Evolutionary conservation across 1,140 invertebrate species (phyloP), one percentile per base, ranked within the genome.

Genomic region (Acromyrmex heyeri): DNA sequence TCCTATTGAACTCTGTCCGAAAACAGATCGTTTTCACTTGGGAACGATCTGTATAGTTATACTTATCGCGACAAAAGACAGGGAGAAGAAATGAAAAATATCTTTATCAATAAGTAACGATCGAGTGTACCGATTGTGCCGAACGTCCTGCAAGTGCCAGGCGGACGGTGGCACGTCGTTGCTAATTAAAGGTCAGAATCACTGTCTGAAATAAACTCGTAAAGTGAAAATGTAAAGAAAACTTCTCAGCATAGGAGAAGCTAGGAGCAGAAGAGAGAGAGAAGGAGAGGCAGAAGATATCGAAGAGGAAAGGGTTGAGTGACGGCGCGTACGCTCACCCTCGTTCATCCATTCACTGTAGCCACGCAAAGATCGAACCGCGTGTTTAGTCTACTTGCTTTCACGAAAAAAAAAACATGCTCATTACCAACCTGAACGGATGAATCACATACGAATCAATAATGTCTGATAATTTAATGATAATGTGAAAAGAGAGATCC

Each of bases 11-110:
- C 30, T 50, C 24, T 50, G 12, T n/a, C 34, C 48, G 16, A 44
- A 64, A 38, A 21, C 79, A 50, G 73, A 69, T 89, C 70, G 62
- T 61, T 67, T 82, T 81, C 18, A 55, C 59, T 53, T 72, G 62
- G 55, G 14, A 12, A 61, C 27, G 72, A 89, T 6, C 30, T 6
- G 30, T 34, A 34, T 82, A 75, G 30, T 27, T 2, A n/a, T 72
- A 27, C 2, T 1, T 75, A 5, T 59, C 12, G 3, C n/a, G n/a
- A 5, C 2, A 7, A 24, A 57, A n/a, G 1, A 14, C 6, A 64
- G 27, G 30, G 10, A 12, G 4, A 10, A 59, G 24, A 57, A 4
- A 30, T 38, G 34, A 38, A 14, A 24, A 44, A 30, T 64, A 59
- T 12, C n/a, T 34, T 4, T n/a, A 34, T 57, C 34, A 12, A 53